Conservation (phyloP, 2,888 invertebrate species). For the Epinotia bilunana region DNA sequence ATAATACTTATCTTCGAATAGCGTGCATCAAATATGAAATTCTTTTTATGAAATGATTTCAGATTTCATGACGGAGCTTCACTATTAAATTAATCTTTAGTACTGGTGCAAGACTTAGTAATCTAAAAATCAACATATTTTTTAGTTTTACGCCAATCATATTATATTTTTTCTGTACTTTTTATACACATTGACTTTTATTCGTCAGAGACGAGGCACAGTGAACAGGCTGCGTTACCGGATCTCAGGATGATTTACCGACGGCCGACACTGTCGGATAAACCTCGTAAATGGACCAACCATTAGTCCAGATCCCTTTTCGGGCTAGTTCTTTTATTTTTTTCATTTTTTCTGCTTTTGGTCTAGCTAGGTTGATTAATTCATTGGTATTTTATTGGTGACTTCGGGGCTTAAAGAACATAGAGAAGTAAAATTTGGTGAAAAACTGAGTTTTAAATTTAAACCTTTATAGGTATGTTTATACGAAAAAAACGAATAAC, state of each 20-base stretch:
- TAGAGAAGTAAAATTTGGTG: neutral
- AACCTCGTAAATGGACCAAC: constrained; percentile 67
- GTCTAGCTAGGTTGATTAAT: constrained; percentile 59
- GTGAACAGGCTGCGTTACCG: constrained; percentile 17
- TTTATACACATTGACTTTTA: no score
- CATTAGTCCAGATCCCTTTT: constrained; percentile 65
- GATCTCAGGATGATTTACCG: constrained; percentile 63
- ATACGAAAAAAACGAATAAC: no score
- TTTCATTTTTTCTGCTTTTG: constrained; percentile 54
- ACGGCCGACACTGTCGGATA: constrained; percentile 61
- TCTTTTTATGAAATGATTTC: no score
- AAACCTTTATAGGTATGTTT: no score
- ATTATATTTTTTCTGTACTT: no score
- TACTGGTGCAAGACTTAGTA: no score
- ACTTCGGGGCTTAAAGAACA: neutral
- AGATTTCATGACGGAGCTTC: no score
- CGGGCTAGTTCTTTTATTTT: constrained; percentile 55
- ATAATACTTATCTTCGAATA: neutral
- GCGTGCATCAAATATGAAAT: no score
- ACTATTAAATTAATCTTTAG: no score
- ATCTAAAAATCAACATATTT: no score
- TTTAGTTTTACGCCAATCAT: no score
- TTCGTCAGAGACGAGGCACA: neutral
- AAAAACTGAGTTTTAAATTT: neutral
- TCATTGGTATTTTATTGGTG: constrained; percentile 49